Evolutionary conservation across 2,113 vertebrate genomes (phyloP).

Genomic region (Egretta garzetta): DNA sequence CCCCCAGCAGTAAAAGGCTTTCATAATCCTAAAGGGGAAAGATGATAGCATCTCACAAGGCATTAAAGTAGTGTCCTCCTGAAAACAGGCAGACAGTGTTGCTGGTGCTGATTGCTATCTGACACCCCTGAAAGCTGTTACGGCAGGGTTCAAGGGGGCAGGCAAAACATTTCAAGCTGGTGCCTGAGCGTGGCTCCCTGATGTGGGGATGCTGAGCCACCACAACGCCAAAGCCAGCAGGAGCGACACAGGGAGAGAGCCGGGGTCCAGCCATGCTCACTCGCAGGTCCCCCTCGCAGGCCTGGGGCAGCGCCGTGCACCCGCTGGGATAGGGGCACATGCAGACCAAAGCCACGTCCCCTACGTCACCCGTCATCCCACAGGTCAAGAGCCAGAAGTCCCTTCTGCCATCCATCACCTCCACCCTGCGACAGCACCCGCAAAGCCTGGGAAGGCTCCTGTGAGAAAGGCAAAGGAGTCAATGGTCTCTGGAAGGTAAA

Average conservation of each 20-base stretch:
- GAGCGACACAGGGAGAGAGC: background rate
- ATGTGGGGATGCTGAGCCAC: background rate
- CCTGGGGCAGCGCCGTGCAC: background rate
- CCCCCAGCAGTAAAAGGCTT: background rate
- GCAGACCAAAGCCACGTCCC: background rate
- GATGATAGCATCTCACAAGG: no score
- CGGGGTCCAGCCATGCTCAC: background rate
- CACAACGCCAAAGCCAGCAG: rapidly evolving
- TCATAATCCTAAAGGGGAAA: background rate
- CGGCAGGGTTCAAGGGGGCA: background rate
- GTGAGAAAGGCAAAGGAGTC: background rate
- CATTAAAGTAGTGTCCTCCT: background rate
- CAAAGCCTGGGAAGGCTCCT: background rate
- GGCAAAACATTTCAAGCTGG: background rate
- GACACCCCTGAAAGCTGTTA: background rate
- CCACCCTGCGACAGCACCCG: rapidly evolving
- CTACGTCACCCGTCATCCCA: background rate
- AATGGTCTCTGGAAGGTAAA: background rate
- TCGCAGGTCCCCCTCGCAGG: rapidly evolving
- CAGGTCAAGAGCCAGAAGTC: background rate
- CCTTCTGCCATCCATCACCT: background rate
- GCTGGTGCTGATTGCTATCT: background rate
- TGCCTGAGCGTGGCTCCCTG: background rate
- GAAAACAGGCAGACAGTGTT: background rate
- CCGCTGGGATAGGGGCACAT: rapidly evolving